Percentiles rank a stretch among this genome's conserved stretches.
Conservation (phyloP, 2,797 vertebrate genomes). For the Balearica regulorum region DNA sequence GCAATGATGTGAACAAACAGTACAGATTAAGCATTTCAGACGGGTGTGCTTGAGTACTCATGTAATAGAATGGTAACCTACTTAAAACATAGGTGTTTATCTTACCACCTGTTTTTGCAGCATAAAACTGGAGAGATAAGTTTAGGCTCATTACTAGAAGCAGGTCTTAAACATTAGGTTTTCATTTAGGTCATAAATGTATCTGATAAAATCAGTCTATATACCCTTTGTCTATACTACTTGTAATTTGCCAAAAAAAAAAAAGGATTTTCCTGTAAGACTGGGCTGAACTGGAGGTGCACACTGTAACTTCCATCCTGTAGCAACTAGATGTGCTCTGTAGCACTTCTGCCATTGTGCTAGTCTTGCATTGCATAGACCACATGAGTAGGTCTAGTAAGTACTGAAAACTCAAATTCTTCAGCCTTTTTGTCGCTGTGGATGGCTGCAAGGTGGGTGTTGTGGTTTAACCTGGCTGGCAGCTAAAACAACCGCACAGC, state of each 20-base stretch:
- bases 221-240: background rate
- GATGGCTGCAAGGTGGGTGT: background rate
- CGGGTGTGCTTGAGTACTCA: background rate
- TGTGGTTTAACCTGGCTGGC: too few species aligned
- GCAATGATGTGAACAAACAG: background rate
- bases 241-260: background rate
- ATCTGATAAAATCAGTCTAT: background rate
- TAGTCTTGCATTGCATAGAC: background rate
- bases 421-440: background rate
- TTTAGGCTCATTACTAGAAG: background rate
- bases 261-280: background rate
- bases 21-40: too few species aligned
- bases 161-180: background rate
- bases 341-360: background rate
- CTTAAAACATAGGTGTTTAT: background rate
- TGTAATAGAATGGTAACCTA: background rate
- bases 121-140: background rate
- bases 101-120: background rate
- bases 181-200: background rate
- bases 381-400: background rate
- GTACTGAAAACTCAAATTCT: background rate
- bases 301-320: background rate
- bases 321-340: background rate
- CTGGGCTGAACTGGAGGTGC: background rate
- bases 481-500: too few species aligned